A percentile compares a stretch with the other conserved stretches of the same genome.
phyloP scores from a whole-genome alignment of 1,140 invertebrate species.

The Drosophila funebris region DNA sequence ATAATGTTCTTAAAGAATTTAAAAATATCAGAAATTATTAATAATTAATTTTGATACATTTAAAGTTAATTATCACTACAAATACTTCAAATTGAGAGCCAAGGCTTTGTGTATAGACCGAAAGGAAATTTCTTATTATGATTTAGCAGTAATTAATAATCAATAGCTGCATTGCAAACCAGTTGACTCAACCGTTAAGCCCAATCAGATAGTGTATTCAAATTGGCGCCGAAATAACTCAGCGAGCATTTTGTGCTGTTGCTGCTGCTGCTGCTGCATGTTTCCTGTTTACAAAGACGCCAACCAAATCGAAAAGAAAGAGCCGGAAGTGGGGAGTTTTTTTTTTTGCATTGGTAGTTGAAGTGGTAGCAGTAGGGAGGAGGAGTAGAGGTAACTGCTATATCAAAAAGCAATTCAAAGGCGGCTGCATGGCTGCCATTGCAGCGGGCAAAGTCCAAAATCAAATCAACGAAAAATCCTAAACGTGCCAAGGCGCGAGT shows the following conservation, averaged over 20 bases:
- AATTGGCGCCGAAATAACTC: conserved; percentile 51
- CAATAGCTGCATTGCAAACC: not conserved
- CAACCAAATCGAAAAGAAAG: conserved; percentile 10
- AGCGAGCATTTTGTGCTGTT: conserved; percentile 29
- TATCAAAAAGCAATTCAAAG: conserved; percentile 79
- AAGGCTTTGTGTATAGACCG: too few species aligned
- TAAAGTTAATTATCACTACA: too few species aligned
- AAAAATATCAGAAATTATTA: too few species aligned
- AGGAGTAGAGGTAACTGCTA: conserved; percentile 29
- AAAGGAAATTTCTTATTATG: too few species aligned
- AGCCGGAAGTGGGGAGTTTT: not conserved
- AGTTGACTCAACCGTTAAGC: not conserved
- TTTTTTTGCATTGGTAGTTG: not conserved
- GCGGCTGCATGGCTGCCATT: conserved; percentile 58
- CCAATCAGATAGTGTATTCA: conserved; percentile 23
- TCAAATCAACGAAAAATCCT: conserved; percentile 80
- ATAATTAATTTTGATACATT: too few species aligned
- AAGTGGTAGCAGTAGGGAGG: not conserved
- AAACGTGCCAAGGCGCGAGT: conserved; percentile 73
- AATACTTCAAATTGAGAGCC: too few species aligned
- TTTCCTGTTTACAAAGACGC: conserved; percentile 52
- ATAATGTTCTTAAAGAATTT: too few species aligned
- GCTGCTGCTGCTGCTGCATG: too few species aligned
- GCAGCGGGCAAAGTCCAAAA: conserved; percentile 73
- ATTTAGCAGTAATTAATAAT: too few species aligned